Conservation (phyloP, 2,797 vertebrate genomes). For the Sebastes reedi region DNA sequence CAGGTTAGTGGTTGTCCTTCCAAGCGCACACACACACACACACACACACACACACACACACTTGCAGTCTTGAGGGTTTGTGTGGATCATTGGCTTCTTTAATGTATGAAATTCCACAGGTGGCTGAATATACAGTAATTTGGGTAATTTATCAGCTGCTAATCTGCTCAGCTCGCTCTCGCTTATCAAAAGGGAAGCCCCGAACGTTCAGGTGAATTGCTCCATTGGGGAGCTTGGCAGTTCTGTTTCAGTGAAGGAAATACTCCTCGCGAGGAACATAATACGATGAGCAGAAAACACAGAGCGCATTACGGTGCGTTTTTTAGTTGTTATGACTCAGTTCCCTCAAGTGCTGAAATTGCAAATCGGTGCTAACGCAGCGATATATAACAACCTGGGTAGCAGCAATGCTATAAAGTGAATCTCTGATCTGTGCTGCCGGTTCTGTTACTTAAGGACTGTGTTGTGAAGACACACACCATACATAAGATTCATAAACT, state of each 20-base stretch:
- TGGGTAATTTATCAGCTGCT: constrained; percentile 43
- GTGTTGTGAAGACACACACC: constrained; percentile 15
- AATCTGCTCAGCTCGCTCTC: constrained; percentile 31
- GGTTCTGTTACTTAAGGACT: constrained; percentile 25
- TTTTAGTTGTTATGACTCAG: constrained; percentile 51
- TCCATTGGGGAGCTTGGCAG: constrained; percentile 25
- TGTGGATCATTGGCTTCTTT: constrained; percentile 19
- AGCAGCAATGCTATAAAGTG: constrained; percentile 29
- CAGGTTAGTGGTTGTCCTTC: constrained; percentile 15
- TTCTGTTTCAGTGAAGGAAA: constrained; percentile 50
- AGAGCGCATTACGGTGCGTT: constrained; percentile 39
- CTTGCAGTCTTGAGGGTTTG: background rate
- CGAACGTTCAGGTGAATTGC: constrained; percentile 17
- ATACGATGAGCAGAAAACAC: constrained; percentile 53
- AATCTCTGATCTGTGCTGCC: constrained; percentile 26
- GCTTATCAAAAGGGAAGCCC: constrained; percentile 28
- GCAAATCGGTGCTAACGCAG: constrained; percentile 28
- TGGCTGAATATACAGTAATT: constrained; percentile 31
- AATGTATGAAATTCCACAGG: constrained; percentile 33
- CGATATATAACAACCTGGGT: constrained; percentile 28
- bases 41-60: background rate
- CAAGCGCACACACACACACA: background rate
- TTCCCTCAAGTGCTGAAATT: constrained; percentile 59
- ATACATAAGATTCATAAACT: background rate
- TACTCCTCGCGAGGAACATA: constrained; percentile 40